Percentiles rank a stretch among this genome's conserved stretches.
phyloP scores from a whole-genome alignment of 2,888 invertebrate species.

The Volucella zonaria region DNA sequence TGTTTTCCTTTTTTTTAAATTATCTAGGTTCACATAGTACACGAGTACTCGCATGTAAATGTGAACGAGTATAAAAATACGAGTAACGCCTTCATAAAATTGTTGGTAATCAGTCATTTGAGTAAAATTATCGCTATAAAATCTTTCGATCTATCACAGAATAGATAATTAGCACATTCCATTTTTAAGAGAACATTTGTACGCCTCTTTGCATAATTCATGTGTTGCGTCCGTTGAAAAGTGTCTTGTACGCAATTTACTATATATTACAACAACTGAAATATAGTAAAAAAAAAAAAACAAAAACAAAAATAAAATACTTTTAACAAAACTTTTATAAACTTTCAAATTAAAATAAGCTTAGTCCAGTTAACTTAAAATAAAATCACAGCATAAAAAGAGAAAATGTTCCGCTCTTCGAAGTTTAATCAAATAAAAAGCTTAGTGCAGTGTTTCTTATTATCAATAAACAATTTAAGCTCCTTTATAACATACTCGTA shows the following conservation, averaged over 20 bases:
- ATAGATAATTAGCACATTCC: neutral
- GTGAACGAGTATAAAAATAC: no score
- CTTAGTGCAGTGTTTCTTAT: neutral
- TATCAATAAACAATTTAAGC: no score
- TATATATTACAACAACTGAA: no score
- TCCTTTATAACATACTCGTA: no score
- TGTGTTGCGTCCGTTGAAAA: neutral
- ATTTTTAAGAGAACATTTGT: neutral
- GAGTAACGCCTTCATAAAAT: no score
- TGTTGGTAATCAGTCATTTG: neutral
- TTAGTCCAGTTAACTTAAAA: neutral
- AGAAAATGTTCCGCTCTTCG: neutral
- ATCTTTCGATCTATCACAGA: neutral
- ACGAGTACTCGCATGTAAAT: no score
- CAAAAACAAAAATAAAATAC: neutral
- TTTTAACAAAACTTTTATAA: neutral
- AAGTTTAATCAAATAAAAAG: neutral
- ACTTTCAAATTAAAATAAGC: slow-evolving; percentile 1
- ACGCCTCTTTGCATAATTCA: neutral
- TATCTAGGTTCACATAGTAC: no score
- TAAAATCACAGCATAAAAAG: neutral
- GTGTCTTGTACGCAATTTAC: neutral
- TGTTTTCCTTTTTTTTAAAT: no score
- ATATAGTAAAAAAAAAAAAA: no score
- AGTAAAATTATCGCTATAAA: neutral